Percentiles rank a stretch among this genome's conserved stretches.
Conservation (phyloP, 2,113 vertebrate genomes). For the Scopus umbretta region DNA sequence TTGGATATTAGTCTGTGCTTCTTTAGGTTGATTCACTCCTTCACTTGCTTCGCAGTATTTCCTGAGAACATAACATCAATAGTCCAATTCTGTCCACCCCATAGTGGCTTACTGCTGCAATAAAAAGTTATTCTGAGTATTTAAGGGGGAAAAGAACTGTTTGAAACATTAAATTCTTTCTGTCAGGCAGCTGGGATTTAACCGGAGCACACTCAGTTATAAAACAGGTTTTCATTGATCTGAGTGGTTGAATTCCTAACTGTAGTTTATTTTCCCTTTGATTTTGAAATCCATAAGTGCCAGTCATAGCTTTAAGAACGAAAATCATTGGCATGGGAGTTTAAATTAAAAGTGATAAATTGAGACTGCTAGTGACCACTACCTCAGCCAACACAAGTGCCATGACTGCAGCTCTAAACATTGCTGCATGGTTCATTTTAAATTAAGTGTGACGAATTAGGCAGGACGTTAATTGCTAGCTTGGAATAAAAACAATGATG, state of each 20-base stretch:
- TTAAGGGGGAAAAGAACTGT: not conserved
- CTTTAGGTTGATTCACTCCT: not conserved
- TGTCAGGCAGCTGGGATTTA: conserved; percentile 58
- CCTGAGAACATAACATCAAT: not conserved
- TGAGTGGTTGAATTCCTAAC: conserved; percentile 63
- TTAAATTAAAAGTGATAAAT: conserved; percentile 73
- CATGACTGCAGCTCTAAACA: conserved; percentile 16
- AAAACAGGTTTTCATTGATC: conserved; percentile 63
- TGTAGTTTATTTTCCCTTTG: conserved; percentile 70
- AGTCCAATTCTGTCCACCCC: not conserved
- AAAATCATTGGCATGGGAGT: conserved; percentile 56
- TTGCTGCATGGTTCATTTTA: conserved; percentile 61
- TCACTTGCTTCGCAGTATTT: not conserved
- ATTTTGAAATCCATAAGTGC: conserved; percentile 71
- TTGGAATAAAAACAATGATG: conserved; percentile 73
- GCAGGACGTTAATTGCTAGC: conserved; percentile 75
- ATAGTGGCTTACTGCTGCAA: not conserved
- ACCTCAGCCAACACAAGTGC: conserved; percentile 35
- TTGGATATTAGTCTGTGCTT: not conserved
- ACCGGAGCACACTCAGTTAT: conserved; percentile 22
- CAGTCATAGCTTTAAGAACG: conserved; percentile 59
- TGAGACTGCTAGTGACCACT: conserved; percentile 45
- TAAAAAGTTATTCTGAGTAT: conserved; percentile 19
- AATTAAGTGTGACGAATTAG: conserved; percentile 82
- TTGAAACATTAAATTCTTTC: conserved; percentile 46